Base-by-base conservation (phyloP, 2,888 invertebrate species). In the Xestia rhomboidea region DNA sequence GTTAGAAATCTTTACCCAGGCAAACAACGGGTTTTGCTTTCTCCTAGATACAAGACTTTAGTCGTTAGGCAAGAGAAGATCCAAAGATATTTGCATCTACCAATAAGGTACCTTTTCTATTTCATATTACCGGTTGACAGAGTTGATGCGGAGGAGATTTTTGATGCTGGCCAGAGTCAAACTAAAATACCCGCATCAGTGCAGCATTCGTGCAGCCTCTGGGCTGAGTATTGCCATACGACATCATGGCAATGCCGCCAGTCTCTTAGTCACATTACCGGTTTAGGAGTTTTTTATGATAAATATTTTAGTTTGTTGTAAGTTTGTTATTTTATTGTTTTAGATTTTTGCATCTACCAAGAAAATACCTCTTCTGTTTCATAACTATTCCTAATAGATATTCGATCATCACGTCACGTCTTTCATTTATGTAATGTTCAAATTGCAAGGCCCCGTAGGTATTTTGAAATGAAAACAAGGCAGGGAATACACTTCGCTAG, bases 11-110 rank as follows among this genome's bases (percentile, higher is more conserved):
- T 60, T 51, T n/a, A 27, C 21, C 15, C 3, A 21, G 13, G 18
- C 41, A 51, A 75, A 41, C 41, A 49, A 75, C 49, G n/a, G 49
- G 64, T 68, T 49, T 64, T 60, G 34, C 82, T 81, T 75, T 60
- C 79, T 69, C 30, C n/a, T 21, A 41, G 38, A 76, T 11, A 46
- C 15, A 24, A 27, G 13, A 34, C 21, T 30, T 76, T 3, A 49
- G 41, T 38, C 21, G 51, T 51, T 38, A 57, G 13, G 21, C 24
- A 7, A 34, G 21, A 60, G 18, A 60, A 60, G 18, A 57, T 57
- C 7, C 18, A 60, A 60, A 30, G 18, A 30, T 27, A 7, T 27
- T 54, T 54, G 51, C n/a, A 54, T n/a, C n/a, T 49, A 49, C 8
- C 1, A 54, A 54, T 7, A 27, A 27, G 18, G 27, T 57, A 57